Percentiles rank a stretch among this genome's conserved stretches.
Evolutionary conservation across 2,113 vertebrate species (phyloP).

Genomic region (Hydrolagus affinis): DNA sequence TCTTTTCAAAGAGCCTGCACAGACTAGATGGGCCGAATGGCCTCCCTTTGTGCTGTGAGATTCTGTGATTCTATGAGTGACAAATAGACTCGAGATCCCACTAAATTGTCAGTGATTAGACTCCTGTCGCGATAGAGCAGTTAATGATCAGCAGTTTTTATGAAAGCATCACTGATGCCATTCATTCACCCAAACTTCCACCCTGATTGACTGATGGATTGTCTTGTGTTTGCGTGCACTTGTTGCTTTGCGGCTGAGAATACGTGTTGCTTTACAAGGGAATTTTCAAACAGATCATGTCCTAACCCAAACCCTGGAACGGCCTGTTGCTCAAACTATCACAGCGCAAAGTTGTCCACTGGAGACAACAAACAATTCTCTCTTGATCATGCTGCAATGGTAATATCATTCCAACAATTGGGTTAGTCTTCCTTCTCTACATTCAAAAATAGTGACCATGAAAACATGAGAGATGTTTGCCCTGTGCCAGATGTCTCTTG

Average conservation of each 20-base stretch:
- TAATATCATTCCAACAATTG: background rate
- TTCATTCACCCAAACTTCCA: background rate
- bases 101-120: background rate
- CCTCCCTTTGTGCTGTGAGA: no score
- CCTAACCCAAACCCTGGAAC: background rate
- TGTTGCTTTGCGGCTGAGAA: background rate
- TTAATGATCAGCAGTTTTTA: background rate
- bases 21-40: no score
- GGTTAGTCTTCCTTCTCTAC: background rate
- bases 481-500: slow-evolving; percentile 45
- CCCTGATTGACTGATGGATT: background rate
- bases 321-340: background rate
- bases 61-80: no score
- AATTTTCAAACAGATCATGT: background rate
- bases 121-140: no score
- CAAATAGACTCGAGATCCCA: background rate
- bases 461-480: background rate
- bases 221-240: background rate
- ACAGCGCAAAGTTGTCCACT: background rate
- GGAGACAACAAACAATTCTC: background rate
- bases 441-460: background rate
- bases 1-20: no score
- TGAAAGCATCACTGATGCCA: background rate
- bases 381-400: no score
- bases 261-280: background rate